Evolutionary conservation across 2,113 vertebrate genomes (phyloP).

Genomic region (Bombycilla garrulus): DNA sequence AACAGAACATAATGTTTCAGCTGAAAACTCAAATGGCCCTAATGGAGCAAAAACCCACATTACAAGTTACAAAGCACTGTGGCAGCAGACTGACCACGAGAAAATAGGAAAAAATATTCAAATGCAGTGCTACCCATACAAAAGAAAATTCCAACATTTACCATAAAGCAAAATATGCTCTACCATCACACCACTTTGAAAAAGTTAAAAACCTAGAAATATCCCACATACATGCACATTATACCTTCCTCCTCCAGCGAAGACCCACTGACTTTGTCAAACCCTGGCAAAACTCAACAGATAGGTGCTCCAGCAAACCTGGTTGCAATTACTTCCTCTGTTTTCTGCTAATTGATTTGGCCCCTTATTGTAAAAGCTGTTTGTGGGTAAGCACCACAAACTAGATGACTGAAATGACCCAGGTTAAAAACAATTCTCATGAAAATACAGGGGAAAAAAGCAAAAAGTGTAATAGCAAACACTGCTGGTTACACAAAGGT

Average conservation of each 20-base stretch:
- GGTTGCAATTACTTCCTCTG: neutral
- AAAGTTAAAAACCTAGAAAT: neutral
- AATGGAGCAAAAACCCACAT: neutral
- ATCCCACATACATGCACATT: neutral
- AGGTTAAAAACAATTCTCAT: neutral
- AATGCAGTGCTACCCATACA: neutral
- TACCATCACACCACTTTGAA: neutral
- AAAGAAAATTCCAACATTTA: neutral
- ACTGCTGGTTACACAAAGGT: neutral
- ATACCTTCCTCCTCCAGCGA: neutral
- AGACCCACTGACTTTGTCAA: neutral
- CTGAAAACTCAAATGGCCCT: neutral
- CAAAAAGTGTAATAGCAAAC: neutral
- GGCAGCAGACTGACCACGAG: neutral
- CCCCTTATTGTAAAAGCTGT: neutral
- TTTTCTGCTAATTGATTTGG: neutral
- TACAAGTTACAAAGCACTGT: neutral
- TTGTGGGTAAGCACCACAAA: neutral
- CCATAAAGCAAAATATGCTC: neutral
- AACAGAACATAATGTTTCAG: neutral
- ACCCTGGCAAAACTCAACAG: neutral
- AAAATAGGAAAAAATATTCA: neutral
- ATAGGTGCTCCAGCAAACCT: neutral
- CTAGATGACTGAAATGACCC: neutral
- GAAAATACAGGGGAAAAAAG: neutral